These are phyloP conservation scores for Sarcophaga subvicina DNA, from an alignment of 2,888 invertebrate genomes.

Conservation along the genomic window DNA sequence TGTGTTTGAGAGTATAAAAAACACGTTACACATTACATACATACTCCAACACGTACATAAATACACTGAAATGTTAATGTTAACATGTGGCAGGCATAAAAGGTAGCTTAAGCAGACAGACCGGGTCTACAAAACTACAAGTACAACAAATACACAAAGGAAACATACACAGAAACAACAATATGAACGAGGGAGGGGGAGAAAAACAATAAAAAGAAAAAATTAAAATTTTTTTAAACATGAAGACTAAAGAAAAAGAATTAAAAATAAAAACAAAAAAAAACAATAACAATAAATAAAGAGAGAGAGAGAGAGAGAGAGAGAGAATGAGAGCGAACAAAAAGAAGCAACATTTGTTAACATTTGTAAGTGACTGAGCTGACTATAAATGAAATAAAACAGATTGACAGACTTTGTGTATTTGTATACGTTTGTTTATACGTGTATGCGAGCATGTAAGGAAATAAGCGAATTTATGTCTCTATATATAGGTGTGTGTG, in stretches of 20 bases:
- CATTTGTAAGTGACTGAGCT: slow-evolving; percentile 60
- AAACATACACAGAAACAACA: slow-evolving; percentile 27
- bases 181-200: background rate
- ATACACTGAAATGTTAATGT: slow-evolving; percentile 23
- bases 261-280: slow-evolving; percentile 7
- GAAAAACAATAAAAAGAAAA: background rate
- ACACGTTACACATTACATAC: background rate
- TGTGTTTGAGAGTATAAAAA: background rate
- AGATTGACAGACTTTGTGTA: slow-evolving; percentile 46
- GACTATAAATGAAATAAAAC: slow-evolving; percentile 61
- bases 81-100: slow-evolving; percentile 63
- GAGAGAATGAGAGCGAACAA: slow-evolving; percentile 1
- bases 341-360: slow-evolving; percentile 55
- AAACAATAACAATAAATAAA: slow-evolving; percentile 9
- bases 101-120: slow-evolving; percentile 58
- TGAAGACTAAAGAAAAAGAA: slow-evolving; percentile 24
- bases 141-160: slow-evolving; percentile 42
- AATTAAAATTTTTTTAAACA: slow-evolving; percentile 12
- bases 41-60: background rate
- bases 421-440: no score
- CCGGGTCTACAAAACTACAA: slow-evolving; percentile 16
- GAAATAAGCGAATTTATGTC: background rate
- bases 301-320: slow-evolving; percentile 16
- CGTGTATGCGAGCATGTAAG: background rate
- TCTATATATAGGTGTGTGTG: background rate